Conservation (phyloP, 2,888 invertebrate species). For the Pollenia amentaria region DNA sequence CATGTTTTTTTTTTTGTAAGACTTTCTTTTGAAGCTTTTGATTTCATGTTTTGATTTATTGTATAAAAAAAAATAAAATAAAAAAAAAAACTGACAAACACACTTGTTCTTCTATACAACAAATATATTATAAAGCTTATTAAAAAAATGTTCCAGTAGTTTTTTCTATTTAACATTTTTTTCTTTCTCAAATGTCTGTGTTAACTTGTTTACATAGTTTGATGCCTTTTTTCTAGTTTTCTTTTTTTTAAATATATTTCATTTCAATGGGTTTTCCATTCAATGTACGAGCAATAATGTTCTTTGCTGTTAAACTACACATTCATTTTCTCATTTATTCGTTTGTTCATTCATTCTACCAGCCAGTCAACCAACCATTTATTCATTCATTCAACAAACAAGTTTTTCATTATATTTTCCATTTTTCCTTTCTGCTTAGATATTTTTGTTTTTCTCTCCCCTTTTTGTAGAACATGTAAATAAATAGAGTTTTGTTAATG, state of each 20-base stretch:
- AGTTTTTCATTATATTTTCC: slow-evolving; percentile 10
- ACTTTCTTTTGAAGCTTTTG: slow-evolving; percentile 52
- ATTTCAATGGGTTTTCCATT: slow-evolving; percentile 38
- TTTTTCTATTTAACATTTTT: background rate
- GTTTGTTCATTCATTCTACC: slow-evolving; percentile 2
- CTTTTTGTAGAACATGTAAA: slow-evolving; percentile 13
- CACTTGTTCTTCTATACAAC: slow-evolving; percentile 9
- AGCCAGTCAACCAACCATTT: slow-evolving; percentile 23
- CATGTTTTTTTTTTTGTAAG: background rate
- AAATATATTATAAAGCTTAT: slow-evolving; percentile 45
- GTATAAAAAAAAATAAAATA: background rate
- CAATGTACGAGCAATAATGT: slow-evolving; percentile 30
- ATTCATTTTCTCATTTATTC: slow-evolving; percentile 15
- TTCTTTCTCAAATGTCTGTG: slow-evolving; percentile 11
- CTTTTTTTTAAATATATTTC: background rate
- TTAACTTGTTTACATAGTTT: slow-evolving; percentile 53
- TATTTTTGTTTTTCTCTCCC: slow-evolving; percentile 4
- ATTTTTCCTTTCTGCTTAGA: slow-evolving; percentile 22
- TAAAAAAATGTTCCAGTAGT: background rate
- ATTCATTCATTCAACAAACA: slow-evolving; percentile 29
- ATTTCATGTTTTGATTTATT: slow-evolving; percentile 53
- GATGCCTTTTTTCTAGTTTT: slow-evolving; percentile 22
- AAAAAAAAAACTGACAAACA: slow-evolving; percentile 44
- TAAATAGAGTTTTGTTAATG: slow-evolving; percentile 27
- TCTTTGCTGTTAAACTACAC: slow-evolving; percentile 34